Conservation (phyloP, 2,888 invertebrate genomes). For the Zelleria hepariella region DNA sequence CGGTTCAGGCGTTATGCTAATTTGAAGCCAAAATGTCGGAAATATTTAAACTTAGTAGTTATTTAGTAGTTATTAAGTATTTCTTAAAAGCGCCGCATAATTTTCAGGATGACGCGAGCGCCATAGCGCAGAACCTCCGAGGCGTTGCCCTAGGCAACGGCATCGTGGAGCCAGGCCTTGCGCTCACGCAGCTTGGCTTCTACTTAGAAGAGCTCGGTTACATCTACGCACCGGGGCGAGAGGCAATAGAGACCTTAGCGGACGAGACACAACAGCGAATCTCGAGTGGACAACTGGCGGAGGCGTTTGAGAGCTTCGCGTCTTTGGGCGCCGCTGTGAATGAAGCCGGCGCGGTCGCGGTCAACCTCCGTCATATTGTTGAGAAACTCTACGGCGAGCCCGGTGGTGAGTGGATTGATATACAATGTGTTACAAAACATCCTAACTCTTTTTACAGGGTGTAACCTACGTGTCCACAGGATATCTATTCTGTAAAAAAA, state of each 20-base stretch:
- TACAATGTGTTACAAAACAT: no score
- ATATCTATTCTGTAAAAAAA: no score
- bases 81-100: no score
- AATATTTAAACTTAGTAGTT: no score
- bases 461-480: no score
- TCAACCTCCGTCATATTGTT: conserved; percentile 72
- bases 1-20: no score
- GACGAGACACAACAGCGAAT: conserved; percentile 60
- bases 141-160: conserved; percentile 87
- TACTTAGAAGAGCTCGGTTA: conserved; percentile 71
- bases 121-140: conserved; percentile 75
- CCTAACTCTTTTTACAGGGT: no score
- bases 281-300: conserved; percentile 56
- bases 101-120: conserved; percentile 62
- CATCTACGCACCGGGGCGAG: conserved; percentile 76
- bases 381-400: conserved; percentile 37
- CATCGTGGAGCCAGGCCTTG: conserved; percentile 80
- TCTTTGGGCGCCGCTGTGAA: conserved; percentile 74
- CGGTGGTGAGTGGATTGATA: neutral
- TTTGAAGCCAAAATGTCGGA: no score
- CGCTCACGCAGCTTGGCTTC: conserved; percentile 48
- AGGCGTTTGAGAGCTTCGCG: conserved; percentile 76
- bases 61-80: no score
- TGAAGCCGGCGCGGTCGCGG: conserved; percentile 75
- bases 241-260: conserved; percentile 69